phyloP scores from a whole-genome alignment of 2,113 vertebrate genomes.

The Struthidea cinerea region DNA sequence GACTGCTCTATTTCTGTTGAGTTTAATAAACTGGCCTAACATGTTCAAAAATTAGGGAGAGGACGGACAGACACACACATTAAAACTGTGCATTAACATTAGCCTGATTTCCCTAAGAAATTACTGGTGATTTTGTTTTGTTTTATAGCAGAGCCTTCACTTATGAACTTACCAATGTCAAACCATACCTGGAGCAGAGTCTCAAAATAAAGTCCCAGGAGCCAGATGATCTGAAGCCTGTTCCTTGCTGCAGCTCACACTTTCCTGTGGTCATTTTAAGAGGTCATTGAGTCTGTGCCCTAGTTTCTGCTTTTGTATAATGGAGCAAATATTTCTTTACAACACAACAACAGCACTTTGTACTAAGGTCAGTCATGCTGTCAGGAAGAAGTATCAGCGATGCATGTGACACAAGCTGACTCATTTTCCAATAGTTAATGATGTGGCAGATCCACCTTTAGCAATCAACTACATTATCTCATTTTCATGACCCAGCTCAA shows the following conservation, averaged over 20 bases:
- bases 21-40: background rate
- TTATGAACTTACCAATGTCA: background rate
- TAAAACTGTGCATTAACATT: background rate
- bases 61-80: background rate
- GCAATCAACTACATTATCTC: background rate
- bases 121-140: background rate
- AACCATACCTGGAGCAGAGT: background rate
- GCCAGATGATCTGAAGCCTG: background rate
- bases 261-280: background rate
- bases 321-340: background rate
- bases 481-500: background rate
- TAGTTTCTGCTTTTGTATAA: background rate
- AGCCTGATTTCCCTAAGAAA: background rate
- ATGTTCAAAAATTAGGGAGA: background rate
- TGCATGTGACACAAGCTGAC: background rate
- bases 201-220: background rate
- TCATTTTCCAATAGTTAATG: background rate
- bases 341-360: background rate
- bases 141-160: background rate
- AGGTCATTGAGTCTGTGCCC: background rate
- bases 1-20: background rate
- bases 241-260: background rate
- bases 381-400: background rate
- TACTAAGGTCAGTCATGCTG: background rate
- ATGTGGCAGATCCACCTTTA: background rate